Percentiles rank a stretch among this genome's conserved stretches.
Conservation (phyloP, 2,113 vertebrate species). For the Petaurus breviceps region DNA sequence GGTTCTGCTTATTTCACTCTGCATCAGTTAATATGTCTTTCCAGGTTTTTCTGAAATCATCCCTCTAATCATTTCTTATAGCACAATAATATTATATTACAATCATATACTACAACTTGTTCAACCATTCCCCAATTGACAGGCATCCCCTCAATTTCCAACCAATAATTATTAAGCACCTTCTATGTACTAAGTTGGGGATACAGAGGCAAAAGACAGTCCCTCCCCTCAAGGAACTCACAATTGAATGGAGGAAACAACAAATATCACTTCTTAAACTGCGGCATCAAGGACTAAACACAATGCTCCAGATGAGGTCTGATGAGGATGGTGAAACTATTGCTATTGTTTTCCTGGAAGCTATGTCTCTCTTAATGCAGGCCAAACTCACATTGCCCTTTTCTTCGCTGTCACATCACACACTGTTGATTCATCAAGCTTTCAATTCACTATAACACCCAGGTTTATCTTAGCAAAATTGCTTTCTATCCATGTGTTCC, state of each 20-base stretch:
- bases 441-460: not conserved
- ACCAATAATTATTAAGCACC: not conserved
- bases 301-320: not conserved
- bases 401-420: not conserved
- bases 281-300: not conserved
- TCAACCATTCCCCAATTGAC: too few species aligned
- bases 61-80: too few species aligned
- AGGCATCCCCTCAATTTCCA: not conserved
- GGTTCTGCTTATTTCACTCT: too few species aligned
- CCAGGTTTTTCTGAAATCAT: too few species aligned
- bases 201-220: not conserved
- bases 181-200: not conserved
- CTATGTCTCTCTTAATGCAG: not conserved
- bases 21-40: too few species aligned
- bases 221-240: not conserved
- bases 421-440: not conserved
- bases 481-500: not conserved
- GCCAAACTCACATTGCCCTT: not conserved
- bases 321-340: not conserved
- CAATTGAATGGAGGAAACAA: not conserved
- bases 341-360: not conserved
- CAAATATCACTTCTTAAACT: not conserved
- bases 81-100: too few species aligned
- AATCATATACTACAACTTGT: too few species aligned
- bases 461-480: not conserved